Percentiles rank a stretch among this genome's conserved stretches.
Conservation (phyloP, 2,888 invertebrate genomes). For the Gerosis bhagava region DNA sequence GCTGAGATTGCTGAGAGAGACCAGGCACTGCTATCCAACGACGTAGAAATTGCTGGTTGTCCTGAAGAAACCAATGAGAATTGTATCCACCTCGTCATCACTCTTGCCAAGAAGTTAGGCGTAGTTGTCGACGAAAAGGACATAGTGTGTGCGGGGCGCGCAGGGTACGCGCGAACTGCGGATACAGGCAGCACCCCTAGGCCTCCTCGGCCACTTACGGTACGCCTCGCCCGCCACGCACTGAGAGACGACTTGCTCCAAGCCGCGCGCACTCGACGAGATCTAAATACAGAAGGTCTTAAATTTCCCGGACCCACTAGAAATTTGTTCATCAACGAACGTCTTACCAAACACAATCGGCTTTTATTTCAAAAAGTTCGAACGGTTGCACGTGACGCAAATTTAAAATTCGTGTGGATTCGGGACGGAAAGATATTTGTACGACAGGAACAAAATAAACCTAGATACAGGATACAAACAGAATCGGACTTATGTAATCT, state of each 20-base stretch:
- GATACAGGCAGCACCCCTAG: no score
- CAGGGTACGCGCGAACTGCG: neutral
- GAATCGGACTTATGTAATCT: neutral
- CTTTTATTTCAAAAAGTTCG: neutral
- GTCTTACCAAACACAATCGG: neutral
- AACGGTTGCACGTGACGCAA: neutral
- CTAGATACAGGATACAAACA: neutral
- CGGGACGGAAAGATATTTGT: neutral
- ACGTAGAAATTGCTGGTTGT: neutral
- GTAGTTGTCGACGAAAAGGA: neutral
- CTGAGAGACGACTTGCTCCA: neutral
- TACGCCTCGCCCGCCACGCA: neutral
- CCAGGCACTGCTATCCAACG: neutral
- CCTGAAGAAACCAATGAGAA: neutral
- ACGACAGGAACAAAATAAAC: constrained; percentile 4
- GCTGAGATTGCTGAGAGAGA: constrained; percentile 2
- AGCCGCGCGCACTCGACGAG: neutral
- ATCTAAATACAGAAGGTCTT: constrained; percentile 1
- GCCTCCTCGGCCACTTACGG: neutral
- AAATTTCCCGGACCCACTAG: neutral
- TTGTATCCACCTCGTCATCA: neutral
- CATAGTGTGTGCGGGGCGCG: constrained; percentile 2
- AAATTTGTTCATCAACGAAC: neutral
- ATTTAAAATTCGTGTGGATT: constrained; percentile 1
- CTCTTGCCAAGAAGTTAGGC: constrained; percentile 3